Evolutionary conservation across 2,888 invertebrate species (phyloP), one percentile per base, ranked within the genome.

Genomic region (Thecophora atra): DNA sequence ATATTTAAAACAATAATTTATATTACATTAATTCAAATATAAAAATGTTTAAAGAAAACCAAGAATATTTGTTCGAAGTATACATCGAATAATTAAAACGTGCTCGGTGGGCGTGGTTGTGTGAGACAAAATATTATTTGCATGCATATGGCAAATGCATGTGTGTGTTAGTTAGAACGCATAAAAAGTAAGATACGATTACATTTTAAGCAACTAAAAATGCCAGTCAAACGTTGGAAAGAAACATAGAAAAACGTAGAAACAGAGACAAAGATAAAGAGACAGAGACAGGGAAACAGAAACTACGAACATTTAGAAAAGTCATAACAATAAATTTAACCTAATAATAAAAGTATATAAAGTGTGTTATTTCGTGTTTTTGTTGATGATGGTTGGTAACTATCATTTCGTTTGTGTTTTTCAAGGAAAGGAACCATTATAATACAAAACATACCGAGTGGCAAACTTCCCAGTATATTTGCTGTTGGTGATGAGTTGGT

Each of bases 381-480:
- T 44, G 19, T 15, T 64, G 21, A 13, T 64, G 42, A 47, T 64
- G 60, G 47, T n/a, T 47, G 62, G 42, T 71, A 64, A 37, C 11
- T 26, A 30, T n/a, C n/a, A n/a, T 65, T 69, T 58, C 6, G 28
- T 58, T n/a, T 51, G 63, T 47, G 47, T 67, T 63, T 64, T 44
- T 60, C 65, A 8, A 24, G 54, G 24, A 28, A 64, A 47, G 21
- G 42, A 24, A 54, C 56, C 51, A 30, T 13, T 26, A 54, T 68
- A 73, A 52, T 47, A 67, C 44, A 68, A 44, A 73, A 79, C 84
- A 84, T 82, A 86, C 86, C 86, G 81, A 86, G 79, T 77, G 86
- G 81, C 80, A 86, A 83, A 83, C 82, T 85, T 77, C 87, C 86
- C 80, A 86, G 79, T 76, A 83, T 81, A 77, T 82, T 83, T 78